These are phyloP conservation scores for Nettapus auritus DNA, from an alignment of 2,113 vertebrate species.

Conservation along the genomic window DNA sequence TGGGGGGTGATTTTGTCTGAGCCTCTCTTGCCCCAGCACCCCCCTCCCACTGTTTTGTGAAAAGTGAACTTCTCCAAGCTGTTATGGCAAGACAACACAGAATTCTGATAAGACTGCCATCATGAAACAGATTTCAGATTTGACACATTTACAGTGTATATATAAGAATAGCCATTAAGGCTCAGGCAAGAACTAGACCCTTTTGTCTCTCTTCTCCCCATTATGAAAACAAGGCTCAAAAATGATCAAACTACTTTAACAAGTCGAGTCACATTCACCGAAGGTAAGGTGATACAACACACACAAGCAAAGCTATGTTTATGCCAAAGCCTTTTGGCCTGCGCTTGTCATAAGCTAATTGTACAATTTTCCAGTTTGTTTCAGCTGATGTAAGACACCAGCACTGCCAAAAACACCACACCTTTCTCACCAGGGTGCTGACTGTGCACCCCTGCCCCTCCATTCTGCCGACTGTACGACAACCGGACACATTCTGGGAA, in stretches of 20 bases:
- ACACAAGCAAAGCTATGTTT: too few relatives aligned
- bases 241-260: background rate
- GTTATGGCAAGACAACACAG: background rate
- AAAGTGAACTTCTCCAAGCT: background rate
- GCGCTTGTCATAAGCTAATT: accelerated
- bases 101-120: background rate
- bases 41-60: background rate
- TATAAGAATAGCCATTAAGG: background rate
- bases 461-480: background rate
- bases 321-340: background rate
- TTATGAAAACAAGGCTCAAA: background rate
- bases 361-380: background rate
- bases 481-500: background rate
- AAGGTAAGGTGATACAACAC: background rate
- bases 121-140: background rate
- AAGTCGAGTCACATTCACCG: accelerated
- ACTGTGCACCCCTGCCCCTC: accelerated
- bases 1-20: background rate
- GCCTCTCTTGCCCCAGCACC: background rate
- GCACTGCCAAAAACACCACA: background rate
- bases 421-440: background rate
- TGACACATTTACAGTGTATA: background rate
- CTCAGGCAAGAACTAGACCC: background rate
- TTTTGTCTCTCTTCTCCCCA: background rate
- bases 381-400: accelerated